These are phyloP conservation scores for Camponotus vicinus DNA, from an alignment of 1,140 invertebrate species.

Conservation along the genomic window DNA sequence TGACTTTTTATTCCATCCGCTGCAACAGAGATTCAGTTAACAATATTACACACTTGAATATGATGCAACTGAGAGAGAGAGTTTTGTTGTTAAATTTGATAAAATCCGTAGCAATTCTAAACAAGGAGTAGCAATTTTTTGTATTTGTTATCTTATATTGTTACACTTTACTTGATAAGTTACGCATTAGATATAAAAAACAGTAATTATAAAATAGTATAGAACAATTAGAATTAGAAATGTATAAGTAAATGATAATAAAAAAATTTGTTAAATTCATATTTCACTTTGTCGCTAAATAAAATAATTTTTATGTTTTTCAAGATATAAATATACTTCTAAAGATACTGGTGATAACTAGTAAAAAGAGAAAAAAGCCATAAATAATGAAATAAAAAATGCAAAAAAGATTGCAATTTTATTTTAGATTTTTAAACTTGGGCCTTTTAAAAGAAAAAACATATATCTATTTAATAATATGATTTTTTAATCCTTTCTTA, in stretches of 20 bases:
- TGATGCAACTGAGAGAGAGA: neutral
- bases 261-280: neutral
- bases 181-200: neutral
- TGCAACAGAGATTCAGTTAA: constrained; percentile 5
- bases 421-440: constrained; percentile 9
- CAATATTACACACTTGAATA: constrained; percentile 11
- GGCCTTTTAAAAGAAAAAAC: constrained; percentile 7
- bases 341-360: neutral
- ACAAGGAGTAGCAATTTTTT: neutral
- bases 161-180: neutral
- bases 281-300: neutral
- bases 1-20: constrained; percentile 15
- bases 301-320: constrained; percentile 5
- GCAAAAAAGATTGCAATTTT: neutral
- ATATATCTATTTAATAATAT: neutral
- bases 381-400: neutral
- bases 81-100: neutral
- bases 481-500: too few relatives aligned
- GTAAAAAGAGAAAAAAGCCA: neutral
- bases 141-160: neutral
- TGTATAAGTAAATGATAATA: neutral
- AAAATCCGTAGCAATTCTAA: neutral
- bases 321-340: neutral
- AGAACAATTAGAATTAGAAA: neutral
- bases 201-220: neutral